Conservation (phyloP, 2,797 vertebrate genomes). For the Semaprochilodus insignis region DNA sequence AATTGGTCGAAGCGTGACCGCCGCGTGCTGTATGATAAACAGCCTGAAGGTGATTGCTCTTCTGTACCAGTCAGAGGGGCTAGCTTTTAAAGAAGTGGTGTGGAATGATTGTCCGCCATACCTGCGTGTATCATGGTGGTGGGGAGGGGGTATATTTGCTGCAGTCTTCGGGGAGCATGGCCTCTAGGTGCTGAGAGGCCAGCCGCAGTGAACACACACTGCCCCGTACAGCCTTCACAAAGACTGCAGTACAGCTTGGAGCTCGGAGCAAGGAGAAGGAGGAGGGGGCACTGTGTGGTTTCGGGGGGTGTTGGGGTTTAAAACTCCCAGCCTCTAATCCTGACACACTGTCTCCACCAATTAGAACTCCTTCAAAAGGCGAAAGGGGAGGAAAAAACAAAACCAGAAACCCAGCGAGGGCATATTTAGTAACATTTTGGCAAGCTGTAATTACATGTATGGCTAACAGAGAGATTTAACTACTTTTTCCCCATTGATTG, state of each 20-base stretch:
- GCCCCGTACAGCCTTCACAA: slow-evolving; percentile 40
- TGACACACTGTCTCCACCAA: slow-evolving; percentile 84
- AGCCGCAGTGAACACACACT: slow-evolving; percentile 58
- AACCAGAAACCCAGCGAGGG: slow-evolving; percentile 82
- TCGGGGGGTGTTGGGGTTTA: slow-evolving; percentile 74
- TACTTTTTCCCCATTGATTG: slow-evolving; percentile 84
- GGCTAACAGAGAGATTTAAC: slow-evolving; percentile 85
- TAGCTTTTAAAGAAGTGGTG: background rate
- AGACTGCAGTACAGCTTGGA: slow-evolving; percentile 26
- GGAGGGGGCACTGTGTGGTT: slow-evolving; percentile 57
- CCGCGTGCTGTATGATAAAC: background rate
- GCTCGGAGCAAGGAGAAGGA: slow-evolving; percentile 32
- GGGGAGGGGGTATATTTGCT: slow-evolving; percentile 7
- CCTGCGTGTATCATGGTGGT: background rate
- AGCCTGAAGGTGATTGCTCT: slow-evolving; percentile 9
- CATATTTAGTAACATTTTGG: slow-evolving; percentile 85
- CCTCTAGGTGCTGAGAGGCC: slow-evolving; percentile 56
- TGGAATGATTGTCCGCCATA: background rate
- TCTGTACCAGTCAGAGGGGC: background rate
- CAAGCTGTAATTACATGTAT: slow-evolving; percentile 87
- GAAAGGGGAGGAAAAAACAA: slow-evolving; percentile 84
- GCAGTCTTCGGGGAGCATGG: slow-evolving; percentile 57
- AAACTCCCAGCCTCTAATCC: slow-evolving; percentile 83
- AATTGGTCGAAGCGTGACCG: slow-evolving; percentile 4
- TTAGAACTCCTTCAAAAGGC: slow-evolving; percentile 83